Conservation (phyloP, 1,140 invertebrate genomes). For the Antheraea mylitta region DNA sequence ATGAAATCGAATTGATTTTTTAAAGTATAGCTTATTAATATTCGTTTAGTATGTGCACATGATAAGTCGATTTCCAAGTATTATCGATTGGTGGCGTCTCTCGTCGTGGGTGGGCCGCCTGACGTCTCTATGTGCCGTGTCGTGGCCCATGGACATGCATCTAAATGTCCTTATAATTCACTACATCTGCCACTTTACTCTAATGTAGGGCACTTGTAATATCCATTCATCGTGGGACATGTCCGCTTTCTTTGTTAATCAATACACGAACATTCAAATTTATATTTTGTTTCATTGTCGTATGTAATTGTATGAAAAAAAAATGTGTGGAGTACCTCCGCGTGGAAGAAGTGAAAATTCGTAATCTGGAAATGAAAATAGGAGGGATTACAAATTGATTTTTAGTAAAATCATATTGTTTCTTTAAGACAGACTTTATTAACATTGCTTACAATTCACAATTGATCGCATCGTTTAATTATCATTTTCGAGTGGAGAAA, state of each 20-base stretch:
- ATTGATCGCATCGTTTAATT: too few species aligned
- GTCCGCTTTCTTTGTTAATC: not conserved
- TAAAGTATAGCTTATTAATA: slow-evolving; percentile 1
- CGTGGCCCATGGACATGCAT: slow-evolving; percentile 52
- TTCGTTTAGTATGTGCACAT: slow-evolving; percentile 16
- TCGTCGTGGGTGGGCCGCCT: slow-evolving; percentile 61
- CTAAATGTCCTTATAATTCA: slow-evolving; percentile 73
- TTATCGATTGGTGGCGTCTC: slow-evolving; percentile 24
- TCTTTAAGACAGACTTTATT: too few species aligned
- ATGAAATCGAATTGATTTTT: too few species aligned
- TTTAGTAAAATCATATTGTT: too few species aligned
- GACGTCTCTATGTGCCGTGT: slow-evolving; percentile 63
- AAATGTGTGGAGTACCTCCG: too few species aligned
- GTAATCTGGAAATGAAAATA: too few species aligned
- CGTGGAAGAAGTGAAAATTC: too few species aligned
- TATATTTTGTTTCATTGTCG: not conserved
- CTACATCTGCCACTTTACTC: slow-evolving; percentile 59
- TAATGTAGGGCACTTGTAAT: slow-evolving; percentile 33
- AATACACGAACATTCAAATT: not conserved
- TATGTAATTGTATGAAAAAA: not conserved
- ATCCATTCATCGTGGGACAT: slow-evolving; percentile 5
- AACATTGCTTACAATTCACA: too few species aligned
- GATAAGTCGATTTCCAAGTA: slow-evolving; percentile 35
- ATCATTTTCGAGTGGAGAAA: too few species aligned
- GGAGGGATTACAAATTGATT: too few species aligned